Evolutionary conservation across 2,113 vertebrate species (phyloP), one percentile per base, ranked within the genome.

Genomic region (Sebastes schlegelii): DNA sequence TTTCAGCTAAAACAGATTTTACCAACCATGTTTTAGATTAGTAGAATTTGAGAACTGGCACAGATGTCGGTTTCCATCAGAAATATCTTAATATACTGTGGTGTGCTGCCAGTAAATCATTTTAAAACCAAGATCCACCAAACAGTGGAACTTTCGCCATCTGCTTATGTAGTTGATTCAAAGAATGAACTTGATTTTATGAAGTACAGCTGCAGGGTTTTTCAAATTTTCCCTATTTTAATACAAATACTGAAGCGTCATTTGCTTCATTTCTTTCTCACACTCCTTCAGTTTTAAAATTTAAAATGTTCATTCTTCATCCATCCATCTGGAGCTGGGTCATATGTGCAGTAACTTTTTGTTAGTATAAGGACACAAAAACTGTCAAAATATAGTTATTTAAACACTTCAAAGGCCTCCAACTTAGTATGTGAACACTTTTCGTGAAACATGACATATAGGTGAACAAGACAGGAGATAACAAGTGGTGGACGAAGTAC

Each of bases 21-120:
- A 76, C n/a, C 71, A 58, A 63, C 77, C 42, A 81, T 87, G 86
- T 87, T 91, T 89, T 88, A 60, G 23, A 91, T 87, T 82, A 89
- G 81, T 13, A 23, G 17, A 67, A 77, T 66, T 75, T 54, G 40
- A 87, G 63, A 77, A 10, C 77, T 86, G 86, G 83, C 78, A 43
- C 42, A 78, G 69, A 67, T 1, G 21, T 77, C 23, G 52, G 63
- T 82, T 87, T 81, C 80, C 79, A 85, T 85, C 65, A 75, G 51
- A 84, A 91, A 88, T 77, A 58, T 86, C 74, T 74, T 58, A 79
- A 87, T 82, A 68, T 64, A 45, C 26, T 70, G 62, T 26, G 40
- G 72, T 73, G 23, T 72, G 60, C 51, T 88, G 34, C 81, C 83
- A 89, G 58, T 63, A 77, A 84, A 90, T 87, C 8, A 17, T 74